Base-by-base conservation (phyloP, 2,888 invertebrate genomes). In the Camptogramma bilineatum region DNA sequence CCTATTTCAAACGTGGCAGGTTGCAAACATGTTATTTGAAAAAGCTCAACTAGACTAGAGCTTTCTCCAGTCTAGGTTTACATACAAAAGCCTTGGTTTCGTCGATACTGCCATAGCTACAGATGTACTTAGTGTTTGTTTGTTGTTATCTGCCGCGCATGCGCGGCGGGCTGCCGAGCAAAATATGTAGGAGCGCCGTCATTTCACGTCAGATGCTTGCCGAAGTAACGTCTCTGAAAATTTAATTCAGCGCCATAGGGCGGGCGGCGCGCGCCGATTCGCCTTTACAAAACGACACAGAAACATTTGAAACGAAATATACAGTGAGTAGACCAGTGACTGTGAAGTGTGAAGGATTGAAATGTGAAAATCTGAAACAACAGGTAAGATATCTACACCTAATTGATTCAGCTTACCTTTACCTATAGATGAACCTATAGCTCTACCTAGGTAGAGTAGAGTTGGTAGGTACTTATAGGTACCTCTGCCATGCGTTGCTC, bases 201-300 rank as follows among this genome's bases (percentile, higher is more conserved):
- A 85, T 83, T 85, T 77, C 78, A 71, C 75, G 75, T 69, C 67
- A 74, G 75, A 80, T 82, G 81, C 80, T 83, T 74, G 82, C 55
- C 73, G 77, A 72, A 80, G 74, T 73, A 82, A 85, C 85, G 84
- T 81, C 75, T 76, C 79, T 73, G 70, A 83, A 84, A 82, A 81
- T 69, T 74, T 86, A 87, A 86, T 83, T 86, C 85, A 87, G 83
- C 79, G 71, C 75, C 79, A 59, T 52, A 24, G 88, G 90, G 91
- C 90, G 91, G 90, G 90, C 90, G 91, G 91, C 91, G 91, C 91
- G 90, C 88, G 88, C 85, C 56, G 47, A 61, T 59, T 64, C 74
- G 73, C 68, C 76, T 70, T 10, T 13, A 39, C 34, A 39, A 39
- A 39, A 39, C 34, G 34, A 39, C 13, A 28, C 7, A 28, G 13